Base-by-base conservation (phyloP, 2,113 vertebrate genomes). In the Psittacus erithacus region DNA sequence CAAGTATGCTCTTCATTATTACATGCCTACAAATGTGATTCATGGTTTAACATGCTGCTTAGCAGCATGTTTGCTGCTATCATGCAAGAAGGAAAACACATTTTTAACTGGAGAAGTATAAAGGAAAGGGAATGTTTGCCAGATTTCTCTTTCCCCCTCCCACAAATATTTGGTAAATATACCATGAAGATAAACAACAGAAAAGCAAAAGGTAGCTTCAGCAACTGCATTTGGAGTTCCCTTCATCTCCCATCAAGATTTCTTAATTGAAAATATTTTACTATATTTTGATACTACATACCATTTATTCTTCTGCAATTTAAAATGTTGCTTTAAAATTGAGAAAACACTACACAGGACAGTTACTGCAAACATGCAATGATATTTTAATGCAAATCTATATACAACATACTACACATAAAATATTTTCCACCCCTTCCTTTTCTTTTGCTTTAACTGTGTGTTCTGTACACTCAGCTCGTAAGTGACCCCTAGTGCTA, bases 401-500 rank as follows among this genome's bases (percentile, higher is more conserved):
- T 24, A 23, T 1, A 47, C 31, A 88, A 91, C 22, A 19, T 49
- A 71, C 13, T 17, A 7, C 1, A 6, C 18, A 68, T 3, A 65
- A 86, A 73, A 53, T 53, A 29, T 33, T 92, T 78, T 73, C 69
- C 80, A 64, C 13, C 60, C 43, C 18, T 81, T 20, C 20, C 38
- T 24, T 4, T 7, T 3, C 69, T 47, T 33, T 64, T 18, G 5
- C 17, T n/a, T 60, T 60, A 10, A 11, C 53, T 38, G 17, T 10
- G 16, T 22, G 33, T 11, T 20, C 38, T 16, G 47, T 44, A 93
- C 97, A 91, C 10, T 20, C 90, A 87, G 97, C 97, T 98, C 97
- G 31, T 59, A 97, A 93, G 97, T 85, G 97, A 86, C 98, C 97
- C 92, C 97, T 57, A 83, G 97, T 94, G 98, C 97, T 27, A 23